Base-by-base conservation (phyloP, 2,888 invertebrate species). In the Leucoptera coffeella region DNA sequence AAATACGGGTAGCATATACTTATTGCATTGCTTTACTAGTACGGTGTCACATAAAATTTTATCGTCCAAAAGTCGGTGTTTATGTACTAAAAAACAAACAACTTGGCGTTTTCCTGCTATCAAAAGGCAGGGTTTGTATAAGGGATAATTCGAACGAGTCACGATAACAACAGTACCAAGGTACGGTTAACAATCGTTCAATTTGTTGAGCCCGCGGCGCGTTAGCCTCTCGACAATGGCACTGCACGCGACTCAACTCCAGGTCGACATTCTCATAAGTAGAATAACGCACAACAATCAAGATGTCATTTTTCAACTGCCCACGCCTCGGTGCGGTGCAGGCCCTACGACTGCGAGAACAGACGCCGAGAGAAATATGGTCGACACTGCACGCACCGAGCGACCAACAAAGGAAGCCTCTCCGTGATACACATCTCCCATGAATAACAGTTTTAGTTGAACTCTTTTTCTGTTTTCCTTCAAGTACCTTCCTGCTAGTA, bases 281-380 rank as follows among this genome's bases (percentile, higher is more conserved):
- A 54, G 62, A 61, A 62, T 65, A 65, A 61, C 64, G 59, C 55
- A 56, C 56, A 65, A 67, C 67, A 69, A 69, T 67, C 67, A 67
- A 67, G 69, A 69, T 69, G 67, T 69, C 65, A 69, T 69, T 67
- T 69, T 67, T 69, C 67, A 69, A 64, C 69, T 64, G 62, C 67
- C 69, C 67, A 69, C 69, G 60, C 64, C 37, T 5, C 22, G 10
- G 10, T 10, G 22, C 7, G 22, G 10, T 10, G 6, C 6, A 5
- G 17, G 12, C 12, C 15, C 15, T 12, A 17, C 25, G 3, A 9
- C 10, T 7, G 7, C 15, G 10, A 20, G 44, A 38, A 41, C 42
- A 45, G 43, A 47, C 44, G 50, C 50, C 47, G 46, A 48, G 50
- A 64, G 61, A 67, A 62, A 57, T 69, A 69, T 65, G 53, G 60